Evolutionary conservation across 1,140 invertebrate genomes (phyloP), one percentile per base, ranked within the genome.

Genomic region (Bombus sibiricus): DNA sequence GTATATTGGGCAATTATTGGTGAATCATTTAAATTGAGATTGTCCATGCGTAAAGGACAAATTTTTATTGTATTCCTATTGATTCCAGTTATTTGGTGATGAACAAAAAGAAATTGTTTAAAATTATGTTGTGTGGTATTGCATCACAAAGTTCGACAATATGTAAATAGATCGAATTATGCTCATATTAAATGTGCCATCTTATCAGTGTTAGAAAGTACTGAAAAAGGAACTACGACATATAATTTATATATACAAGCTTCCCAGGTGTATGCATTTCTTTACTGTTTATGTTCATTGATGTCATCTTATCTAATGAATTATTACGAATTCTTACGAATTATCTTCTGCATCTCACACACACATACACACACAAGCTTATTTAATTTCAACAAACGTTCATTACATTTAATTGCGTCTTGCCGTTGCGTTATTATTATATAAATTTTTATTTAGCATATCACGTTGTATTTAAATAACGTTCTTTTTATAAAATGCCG

Each of bases 121-220:
- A 68, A 85, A 83, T 85, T 87, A 81, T 64, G 47, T 89, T 89
- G 83, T 83, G 32, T 78, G 73, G 75, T 87, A 91, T 87, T 85
- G 53, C 81, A 88, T 81, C 78, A 74, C 43, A 89, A 22, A 66
- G 85, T 89, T 87, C 72, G 69, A 81, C 89, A 81, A 90, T 82
- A 72, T 89, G 66, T 90, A 91, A 83, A 91, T 91, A 88, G 57
- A 83, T 68, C 77, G 87, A 89, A 88, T 88, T 91, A 91, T 59
- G 86, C 88, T 91, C 82, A 88, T 89, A 84, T 43, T 91, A 89
- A 91, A 91, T 85, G 90, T 91, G 90, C 90, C 90, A 91, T 91
- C 62, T 91, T 87, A 89, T 86, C 81, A 85, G 37, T 88, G 84
- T 91, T 89, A 86, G 66, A 85, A 74, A 41, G 34, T 89, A 72